phyloP scores from a whole-genome alignment of 2,797 vertebrate genomes.

The Nannoperca obscura region DNA sequence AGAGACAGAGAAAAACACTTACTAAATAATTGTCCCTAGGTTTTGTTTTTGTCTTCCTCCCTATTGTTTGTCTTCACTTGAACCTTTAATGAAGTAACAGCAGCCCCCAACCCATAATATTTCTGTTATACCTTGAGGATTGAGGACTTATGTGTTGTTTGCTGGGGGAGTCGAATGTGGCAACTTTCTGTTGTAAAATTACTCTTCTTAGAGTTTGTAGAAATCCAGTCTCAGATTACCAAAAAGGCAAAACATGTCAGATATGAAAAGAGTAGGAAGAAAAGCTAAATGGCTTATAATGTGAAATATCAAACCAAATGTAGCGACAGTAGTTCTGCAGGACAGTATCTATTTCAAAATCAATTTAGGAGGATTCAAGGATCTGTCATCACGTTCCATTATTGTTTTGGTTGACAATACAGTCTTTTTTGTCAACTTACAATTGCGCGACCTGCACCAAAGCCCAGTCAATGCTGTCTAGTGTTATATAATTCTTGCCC shows the following conservation, averaged over 20 bases:
- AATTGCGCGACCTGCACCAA: slow-evolving; percentile 16
- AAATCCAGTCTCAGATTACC: slow-evolving; percentile 5
- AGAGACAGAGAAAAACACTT: slow-evolving; percentile 80
- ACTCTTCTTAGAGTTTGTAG: slow-evolving; percentile 21
- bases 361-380: not conserved
- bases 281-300: not conserved
- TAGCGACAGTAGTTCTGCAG: not conserved
- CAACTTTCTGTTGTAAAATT: slow-evolving; percentile 27
- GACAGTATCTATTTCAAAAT: slow-evolving; percentile 23
- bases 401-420: slow-evolving; percentile 12
- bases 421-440: slow-evolving; percentile 24
- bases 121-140: slow-evolving; percentile 52
- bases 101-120: slow-evolving; percentile 36
- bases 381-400: slow-evolving; percentile 1
- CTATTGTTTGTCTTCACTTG: slow-evolving; percentile 69
- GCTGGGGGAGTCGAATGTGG: slow-evolving; percentile 15
- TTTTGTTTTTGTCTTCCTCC: slow-evolving; percentile 60
- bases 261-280: slow-evolving; percentile 2
- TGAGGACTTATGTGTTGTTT: slow-evolving; percentile 44
- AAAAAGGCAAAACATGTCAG: slow-evolving; percentile 19
- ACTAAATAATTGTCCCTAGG: slow-evolving; percentile 80
- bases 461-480: slow-evolving; percentile 15
- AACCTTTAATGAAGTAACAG: slow-evolving; percentile 78
- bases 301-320: slow-evolving; percentile 11
- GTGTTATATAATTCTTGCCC: slow-evolving; percentile 36